These are phyloP conservation scores for Orchestes rusci DNA, from an alignment of 2,888 invertebrate species.

Conservation along the genomic window DNA sequence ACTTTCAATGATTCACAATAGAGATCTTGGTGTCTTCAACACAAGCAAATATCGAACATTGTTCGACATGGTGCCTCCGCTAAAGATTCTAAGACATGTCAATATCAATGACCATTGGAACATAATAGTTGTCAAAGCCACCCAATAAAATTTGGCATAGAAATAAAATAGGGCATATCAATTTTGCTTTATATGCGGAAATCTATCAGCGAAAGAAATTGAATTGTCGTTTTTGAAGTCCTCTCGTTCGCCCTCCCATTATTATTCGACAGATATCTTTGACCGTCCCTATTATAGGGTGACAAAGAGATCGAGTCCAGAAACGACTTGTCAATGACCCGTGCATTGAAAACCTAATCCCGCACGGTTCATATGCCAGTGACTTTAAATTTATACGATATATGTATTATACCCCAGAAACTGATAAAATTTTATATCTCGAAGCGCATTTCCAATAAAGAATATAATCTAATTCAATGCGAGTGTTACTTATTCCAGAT, in stretches of 20 bases:
- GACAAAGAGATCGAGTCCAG: slow-evolving; percentile 38
- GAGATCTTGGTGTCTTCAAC: no score
- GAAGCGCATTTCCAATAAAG: slow-evolving; percentile 30
- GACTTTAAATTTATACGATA: slow-evolving; percentile 30
- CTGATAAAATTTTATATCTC: slow-evolving; percentile 38
- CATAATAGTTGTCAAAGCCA: background rate
- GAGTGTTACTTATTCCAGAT: slow-evolving; percentile 35
- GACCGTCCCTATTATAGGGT: slow-evolving; percentile 42
- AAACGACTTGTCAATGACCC: slow-evolving; percentile 39
- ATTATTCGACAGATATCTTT: slow-evolving; percentile 40
- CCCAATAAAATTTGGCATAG: background rate
- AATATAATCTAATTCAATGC: slow-evolving; percentile 35
- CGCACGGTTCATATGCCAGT: slow-evolving; percentile 40
- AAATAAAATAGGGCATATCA: slow-evolving; percentile 35
- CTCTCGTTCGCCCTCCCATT: slow-evolving; percentile 37
- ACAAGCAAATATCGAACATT: no score
- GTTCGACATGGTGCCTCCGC: no score
- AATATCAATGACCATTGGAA: no score
- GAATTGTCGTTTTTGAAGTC: slow-evolving; percentile 40
- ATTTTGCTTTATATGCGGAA: slow-evolving; percentile 41
- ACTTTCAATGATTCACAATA: no score
- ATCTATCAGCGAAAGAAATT: slow-evolving; percentile 44
- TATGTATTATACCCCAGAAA: slow-evolving; percentile 7
- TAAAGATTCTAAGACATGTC: no score
- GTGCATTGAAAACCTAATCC: slow-evolving; percentile 42